phyloP scores from a whole-genome alignment of 2,888 invertebrate species.

The Tipula lateralis region DNA sequence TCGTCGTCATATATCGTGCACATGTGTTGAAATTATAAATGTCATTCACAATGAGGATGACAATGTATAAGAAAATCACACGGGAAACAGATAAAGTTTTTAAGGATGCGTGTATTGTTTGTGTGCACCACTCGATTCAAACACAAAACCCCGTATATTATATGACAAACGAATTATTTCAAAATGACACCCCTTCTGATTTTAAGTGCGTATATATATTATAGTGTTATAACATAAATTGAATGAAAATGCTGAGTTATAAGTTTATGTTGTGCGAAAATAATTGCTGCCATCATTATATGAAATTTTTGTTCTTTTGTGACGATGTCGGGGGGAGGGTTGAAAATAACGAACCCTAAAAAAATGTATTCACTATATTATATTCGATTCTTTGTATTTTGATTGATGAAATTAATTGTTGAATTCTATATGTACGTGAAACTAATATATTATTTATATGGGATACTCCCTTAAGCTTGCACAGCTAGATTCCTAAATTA shows the following conservation, averaged over 20 bases:
- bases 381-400: not conserved
- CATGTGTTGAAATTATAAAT: not conserved
- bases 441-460: not conserved
- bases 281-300: slow-evolving; percentile 4
- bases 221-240: not conserved
- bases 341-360: not conserved
- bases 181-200: not conserved
- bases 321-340: not conserved
- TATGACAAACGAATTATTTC: not conserved
- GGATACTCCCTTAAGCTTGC: not conserved
- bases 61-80: not conserved
- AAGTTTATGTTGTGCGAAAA: not conserved
- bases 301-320: not conserved
- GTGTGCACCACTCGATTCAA: too few species aligned
- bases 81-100: not conserved
- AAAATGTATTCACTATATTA: not conserved
- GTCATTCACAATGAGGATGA: not conserved
- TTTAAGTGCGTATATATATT: not conserved
- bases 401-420: slow-evolving; percentile 11
- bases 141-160: not conserved
- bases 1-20: not conserved
- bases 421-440: not conserved
- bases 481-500: not conserved
- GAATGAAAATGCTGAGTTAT: not conserved
- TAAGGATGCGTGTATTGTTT: not conserved